Conservation (phyloP, 1,140 invertebrate genomes). For the Druon quercuslanigerum region DNA sequence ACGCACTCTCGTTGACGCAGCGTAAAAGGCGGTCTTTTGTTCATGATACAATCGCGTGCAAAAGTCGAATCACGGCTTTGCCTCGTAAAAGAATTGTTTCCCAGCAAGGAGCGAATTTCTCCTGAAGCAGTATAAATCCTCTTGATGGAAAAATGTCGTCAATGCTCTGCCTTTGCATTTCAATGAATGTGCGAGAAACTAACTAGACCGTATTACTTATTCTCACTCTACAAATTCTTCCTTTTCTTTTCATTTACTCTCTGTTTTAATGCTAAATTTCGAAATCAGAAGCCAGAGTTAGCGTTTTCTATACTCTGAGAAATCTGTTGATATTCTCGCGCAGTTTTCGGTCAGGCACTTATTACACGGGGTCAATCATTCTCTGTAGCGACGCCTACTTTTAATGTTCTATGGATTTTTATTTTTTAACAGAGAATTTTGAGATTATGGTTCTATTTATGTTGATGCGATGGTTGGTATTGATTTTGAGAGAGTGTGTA, state of each 20-base stretch:
- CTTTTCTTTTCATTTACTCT: neutral
- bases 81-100: constrained; percentile 26
- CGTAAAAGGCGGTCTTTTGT: constrained; percentile 25
- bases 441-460: neutral
- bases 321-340: neutral
- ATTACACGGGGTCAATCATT: neutral
- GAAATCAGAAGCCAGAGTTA: neutral
- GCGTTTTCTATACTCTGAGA: neutral
- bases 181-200: constrained; percentile 24
- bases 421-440: neutral
- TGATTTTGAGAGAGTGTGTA: constrained; percentile 21
- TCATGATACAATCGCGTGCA: constrained; percentile 22
- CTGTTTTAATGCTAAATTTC: neutral
- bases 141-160: constrained; percentile 27
- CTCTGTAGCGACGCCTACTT: too few species aligned
- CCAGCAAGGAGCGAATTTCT: constrained; percentile 22
- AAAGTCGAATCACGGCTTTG: constrained; percentile 23
- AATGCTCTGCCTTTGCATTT: constrained; percentile 17
- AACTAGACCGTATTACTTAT: neutral
- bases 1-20: constrained; percentile 16
- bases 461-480: neutral
- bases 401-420: too few species aligned
- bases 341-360: neutral
- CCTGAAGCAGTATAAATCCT: constrained; percentile 23
- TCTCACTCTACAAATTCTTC: neutral